Evolutionary conservation across 2,797 vertebrate genomes (phyloP).

Genomic region (Cheirogaleus major): DNA sequence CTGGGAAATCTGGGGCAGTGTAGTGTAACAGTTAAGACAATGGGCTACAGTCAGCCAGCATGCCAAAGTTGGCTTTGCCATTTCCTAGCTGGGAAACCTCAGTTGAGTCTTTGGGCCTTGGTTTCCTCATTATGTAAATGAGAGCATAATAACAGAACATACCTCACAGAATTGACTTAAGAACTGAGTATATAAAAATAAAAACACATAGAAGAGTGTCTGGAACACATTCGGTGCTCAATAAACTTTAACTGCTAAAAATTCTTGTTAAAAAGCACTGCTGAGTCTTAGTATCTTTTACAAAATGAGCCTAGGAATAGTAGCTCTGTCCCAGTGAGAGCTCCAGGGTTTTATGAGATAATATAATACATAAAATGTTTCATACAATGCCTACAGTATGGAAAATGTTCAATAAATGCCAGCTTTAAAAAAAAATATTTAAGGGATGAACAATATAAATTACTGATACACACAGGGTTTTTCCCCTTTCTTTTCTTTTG

Average conservation of each 20-base stretch:
- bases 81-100: background rate
- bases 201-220: slow-evolving; percentile 10
- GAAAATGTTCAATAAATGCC: background rate
- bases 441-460: slow-evolving; percentile 4
- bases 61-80: background rate
- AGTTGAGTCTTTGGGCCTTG: background rate
- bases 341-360: slow-evolving; percentile 4
- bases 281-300: background rate
- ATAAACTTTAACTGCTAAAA: slow-evolving; percentile 17
- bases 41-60: background rate
- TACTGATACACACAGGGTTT: background rate
- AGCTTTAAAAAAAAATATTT: background rate
- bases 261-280: background rate
- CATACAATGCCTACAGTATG: background rate
- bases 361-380: background rate
- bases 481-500: background rate
- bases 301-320: slow-evolving; percentile 33
- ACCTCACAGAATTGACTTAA: background rate
- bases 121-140: background rate
- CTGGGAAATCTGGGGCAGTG: background rate
- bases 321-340: background rate
- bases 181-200: slow-evolving; percentile 25
- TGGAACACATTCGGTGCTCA: background rate
- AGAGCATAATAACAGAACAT: background rate
- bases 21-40: background rate